Evolutionary conservation across 2,113 vertebrate genomes (phyloP).

Genomic region (Machaerirhynchus nigripectus): DNA sequence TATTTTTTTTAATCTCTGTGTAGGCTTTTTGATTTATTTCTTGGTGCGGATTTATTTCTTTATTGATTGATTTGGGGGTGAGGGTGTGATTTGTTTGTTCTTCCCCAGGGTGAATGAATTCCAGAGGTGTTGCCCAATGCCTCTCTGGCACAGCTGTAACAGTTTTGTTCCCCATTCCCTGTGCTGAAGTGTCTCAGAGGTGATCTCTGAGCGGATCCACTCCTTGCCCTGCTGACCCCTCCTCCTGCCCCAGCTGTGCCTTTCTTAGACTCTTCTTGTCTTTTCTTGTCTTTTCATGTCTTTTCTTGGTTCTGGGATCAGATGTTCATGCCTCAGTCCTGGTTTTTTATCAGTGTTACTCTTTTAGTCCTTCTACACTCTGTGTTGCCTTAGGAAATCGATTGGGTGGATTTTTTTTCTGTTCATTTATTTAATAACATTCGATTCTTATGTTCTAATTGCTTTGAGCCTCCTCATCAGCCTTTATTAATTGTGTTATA

Average conservation of each 20-base stretch:
- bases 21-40: not conserved
- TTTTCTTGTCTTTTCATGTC: too few relatives aligned
- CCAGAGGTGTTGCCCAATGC: not conserved
- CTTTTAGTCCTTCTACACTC: not conserved
- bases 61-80: not conserved
- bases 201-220: not conserved
- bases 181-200: not conserved
- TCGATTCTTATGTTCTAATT: not conserved
- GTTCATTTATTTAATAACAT: not conserved
- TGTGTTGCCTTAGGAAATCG: not conserved
- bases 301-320: not conserved
- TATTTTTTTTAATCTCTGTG: not conserved
- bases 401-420: not conserved
- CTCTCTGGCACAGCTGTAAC: not conserved
- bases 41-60: rapidly evolving
- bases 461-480: not conserved
- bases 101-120: not conserved
- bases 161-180: not conserved
- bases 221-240: not conserved
- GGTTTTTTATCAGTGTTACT: not conserved
- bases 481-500: not conserved
- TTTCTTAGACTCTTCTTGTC: not conserved
- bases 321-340: not conserved
- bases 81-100: not conserved
- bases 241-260: not conserved